phyloP scores from a whole-genome alignment of 2,113 vertebrate species.

The Pantherophis guttatus region DNA sequence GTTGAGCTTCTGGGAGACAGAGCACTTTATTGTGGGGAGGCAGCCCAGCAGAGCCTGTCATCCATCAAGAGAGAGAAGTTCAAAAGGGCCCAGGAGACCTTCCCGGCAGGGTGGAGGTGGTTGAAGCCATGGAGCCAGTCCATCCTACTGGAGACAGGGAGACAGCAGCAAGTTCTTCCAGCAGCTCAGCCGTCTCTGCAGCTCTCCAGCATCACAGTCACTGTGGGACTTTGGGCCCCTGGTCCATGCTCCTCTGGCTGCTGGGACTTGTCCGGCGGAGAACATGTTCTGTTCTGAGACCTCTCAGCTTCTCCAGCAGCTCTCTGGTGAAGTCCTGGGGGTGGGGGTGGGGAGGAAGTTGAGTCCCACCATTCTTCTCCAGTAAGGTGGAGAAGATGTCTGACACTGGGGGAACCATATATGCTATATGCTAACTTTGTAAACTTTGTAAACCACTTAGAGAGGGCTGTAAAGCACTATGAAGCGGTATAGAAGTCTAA shows the following conservation, averaged over 20 bases:
- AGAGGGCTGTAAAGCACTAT: no score
- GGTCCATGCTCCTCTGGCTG: not conserved
- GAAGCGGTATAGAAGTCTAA: no score
- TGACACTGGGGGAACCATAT: not conserved
- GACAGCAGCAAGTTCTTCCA: not conserved
- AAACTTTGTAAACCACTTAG: no score
- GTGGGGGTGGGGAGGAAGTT: not conserved
- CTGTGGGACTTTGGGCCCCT: not conserved
- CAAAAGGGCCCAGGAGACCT: not conserved
- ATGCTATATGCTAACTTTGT: no score
- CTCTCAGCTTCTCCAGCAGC: slow-evolving; percentile 8
- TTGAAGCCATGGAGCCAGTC: not conserved
- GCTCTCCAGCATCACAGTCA: not conserved
- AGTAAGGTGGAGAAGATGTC: not conserved
- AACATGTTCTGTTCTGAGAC: slow-evolving; percentile 19
- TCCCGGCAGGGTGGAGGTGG: not conserved
- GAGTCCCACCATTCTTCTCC: not conserved
- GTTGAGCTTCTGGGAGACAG: not conserved
- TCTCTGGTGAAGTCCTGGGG: not conserved
- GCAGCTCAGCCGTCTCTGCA: not conserved
- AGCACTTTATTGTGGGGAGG: not conserved
- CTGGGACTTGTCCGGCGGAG: slow-evolving; percentile 11
- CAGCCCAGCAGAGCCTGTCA: not conserved
- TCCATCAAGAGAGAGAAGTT: not conserved
- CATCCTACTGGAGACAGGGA: not conserved